These are phyloP conservation scores for Oncorhynchus gorbuscha DNA, from an alignment of 2,113 vertebrate species.

Conservation along the genomic window DNA sequence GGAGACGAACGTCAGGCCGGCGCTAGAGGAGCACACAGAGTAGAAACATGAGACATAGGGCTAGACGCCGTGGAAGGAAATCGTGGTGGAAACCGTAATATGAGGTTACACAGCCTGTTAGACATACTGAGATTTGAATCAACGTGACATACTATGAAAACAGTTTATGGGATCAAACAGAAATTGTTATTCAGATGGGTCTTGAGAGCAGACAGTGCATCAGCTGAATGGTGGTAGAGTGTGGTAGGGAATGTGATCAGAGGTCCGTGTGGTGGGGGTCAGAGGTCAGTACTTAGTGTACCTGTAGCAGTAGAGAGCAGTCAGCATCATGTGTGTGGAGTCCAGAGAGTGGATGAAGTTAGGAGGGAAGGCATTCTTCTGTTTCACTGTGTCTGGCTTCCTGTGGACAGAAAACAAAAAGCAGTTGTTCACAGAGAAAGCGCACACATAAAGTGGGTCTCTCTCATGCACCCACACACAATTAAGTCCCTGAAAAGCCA, in stretches of 20 bases:
- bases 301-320: conserved; percentile 88
- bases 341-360: conserved; percentile 99
- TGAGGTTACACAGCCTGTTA: too few relatives aligned
- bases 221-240: too few relatives aligned
- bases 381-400: conserved; percentile 88
- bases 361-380: conserved; percentile 95
- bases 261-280: not conserved
- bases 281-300: conserved; percentile 40
- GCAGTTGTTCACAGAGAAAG: not conserved
- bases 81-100: too few relatives aligned
- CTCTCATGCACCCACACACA: too few relatives aligned
- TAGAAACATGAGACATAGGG: not conserved
- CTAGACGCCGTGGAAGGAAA: too few relatives aligned
- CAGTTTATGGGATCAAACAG: too few relatives aligned
- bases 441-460: not conserved
- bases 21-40: conserved; percentile 62
- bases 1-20: conserved; percentile 89
- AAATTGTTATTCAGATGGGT: too few relatives aligned
- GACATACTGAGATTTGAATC: too few relatives aligned
- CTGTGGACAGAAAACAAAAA: conserved; percentile 59
- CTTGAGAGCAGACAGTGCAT: too few relatives aligned
- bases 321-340: conserved; percentile 98
- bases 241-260: too few relatives aligned
- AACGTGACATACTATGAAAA: too few relatives aligned
- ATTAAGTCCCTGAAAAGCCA: too few relatives aligned